These are phyloP conservation scores for Indri indri DNA, from an alignment of 2,113 vertebrate genomes.

Conservation along the genomic window DNA sequence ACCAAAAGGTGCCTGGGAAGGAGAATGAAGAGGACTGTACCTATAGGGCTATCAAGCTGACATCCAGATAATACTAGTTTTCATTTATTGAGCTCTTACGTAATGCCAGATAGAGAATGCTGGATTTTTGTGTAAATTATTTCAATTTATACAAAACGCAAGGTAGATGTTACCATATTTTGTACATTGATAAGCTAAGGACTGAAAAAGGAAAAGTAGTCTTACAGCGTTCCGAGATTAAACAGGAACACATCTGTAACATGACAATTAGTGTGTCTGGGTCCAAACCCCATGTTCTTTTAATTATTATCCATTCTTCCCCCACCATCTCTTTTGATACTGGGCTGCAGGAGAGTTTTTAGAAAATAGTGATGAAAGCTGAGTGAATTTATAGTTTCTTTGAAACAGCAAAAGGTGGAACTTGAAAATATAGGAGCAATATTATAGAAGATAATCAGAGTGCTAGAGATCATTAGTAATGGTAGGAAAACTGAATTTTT, in stretches of 20 bases:
- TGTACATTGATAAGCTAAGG: not conserved
- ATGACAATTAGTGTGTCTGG: not conserved
- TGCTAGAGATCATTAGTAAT: not conserved
- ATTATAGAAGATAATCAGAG: not conserved
- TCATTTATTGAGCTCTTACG: not conserved
- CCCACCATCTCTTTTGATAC: not conserved
- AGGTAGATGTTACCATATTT: not conserved
- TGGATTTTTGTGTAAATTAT: not conserved
- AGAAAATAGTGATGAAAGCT: not conserved
- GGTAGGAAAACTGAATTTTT: not conserved
- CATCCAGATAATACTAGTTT: not conserved
- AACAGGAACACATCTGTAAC: not conserved
- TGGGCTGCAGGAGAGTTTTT: not conserved
- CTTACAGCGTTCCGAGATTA: not conserved
- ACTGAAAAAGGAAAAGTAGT: not conserved
- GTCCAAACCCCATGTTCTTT: not conserved
- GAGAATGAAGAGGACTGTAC: not conserved
- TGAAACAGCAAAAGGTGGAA: not conserved
- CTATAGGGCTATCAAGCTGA: not conserved
- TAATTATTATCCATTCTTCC: not conserved
- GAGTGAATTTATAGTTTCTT: not conserved
- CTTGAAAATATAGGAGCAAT: not conserved
- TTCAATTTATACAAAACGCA: not conserved
- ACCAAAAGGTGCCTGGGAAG: not conserved
- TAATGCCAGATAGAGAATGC: not conserved